Conservation (phyloP, 2,888 invertebrate species). For the Trachelus iudaicus region DNA sequence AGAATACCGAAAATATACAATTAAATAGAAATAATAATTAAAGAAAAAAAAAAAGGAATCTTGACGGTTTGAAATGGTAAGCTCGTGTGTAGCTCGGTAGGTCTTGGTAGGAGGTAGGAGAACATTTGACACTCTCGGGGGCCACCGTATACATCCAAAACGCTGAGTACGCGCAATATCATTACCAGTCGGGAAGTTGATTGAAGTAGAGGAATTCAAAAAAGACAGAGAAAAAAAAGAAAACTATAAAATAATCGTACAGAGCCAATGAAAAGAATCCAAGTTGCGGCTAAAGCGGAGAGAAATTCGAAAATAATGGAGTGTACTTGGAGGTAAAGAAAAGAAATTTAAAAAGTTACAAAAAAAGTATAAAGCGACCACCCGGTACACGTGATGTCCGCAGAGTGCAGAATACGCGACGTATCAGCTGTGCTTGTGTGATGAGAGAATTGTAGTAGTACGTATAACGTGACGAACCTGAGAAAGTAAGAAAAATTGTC, state of each 20-base stretch:
- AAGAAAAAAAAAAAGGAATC: slow-evolving; percentile 55
- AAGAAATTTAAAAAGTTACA: not conserved
- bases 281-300: not conserved
- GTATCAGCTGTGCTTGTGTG: slow-evolving; percentile 57
- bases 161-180: slow-evolving; percentile 15
- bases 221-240: slow-evolving; percentile 5
- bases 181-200: not conserved
- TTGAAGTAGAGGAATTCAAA: not conserved
- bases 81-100: slow-evolving; percentile 66
- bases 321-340: slow-evolving; percentile 4
- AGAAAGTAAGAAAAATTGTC: not conserved
- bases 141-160: slow-evolving; percentile 29
- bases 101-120: slow-evolving; percentile 64
- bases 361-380: slow-evolving; percentile 27
- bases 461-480: not conserved
- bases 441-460: slow-evolving; percentile 10
- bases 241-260: slow-evolving; percentile 22
- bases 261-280: slow-evolving; percentile 18
- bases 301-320: slow-evolving; percentile 7
- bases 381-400: slow-evolving; percentile 39
- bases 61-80: slow-evolving; percentile 66
- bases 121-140: slow-evolving; percentile 63
- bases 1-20: not conserved
- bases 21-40: slow-evolving; percentile 25
- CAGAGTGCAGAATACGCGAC: slow-evolving; percentile 62